Evolutionary conservation across 2,113 vertebrate species (phyloP), one percentile per base, ranked within the genome.

Genomic region (Vulpes vulpes): DNA sequence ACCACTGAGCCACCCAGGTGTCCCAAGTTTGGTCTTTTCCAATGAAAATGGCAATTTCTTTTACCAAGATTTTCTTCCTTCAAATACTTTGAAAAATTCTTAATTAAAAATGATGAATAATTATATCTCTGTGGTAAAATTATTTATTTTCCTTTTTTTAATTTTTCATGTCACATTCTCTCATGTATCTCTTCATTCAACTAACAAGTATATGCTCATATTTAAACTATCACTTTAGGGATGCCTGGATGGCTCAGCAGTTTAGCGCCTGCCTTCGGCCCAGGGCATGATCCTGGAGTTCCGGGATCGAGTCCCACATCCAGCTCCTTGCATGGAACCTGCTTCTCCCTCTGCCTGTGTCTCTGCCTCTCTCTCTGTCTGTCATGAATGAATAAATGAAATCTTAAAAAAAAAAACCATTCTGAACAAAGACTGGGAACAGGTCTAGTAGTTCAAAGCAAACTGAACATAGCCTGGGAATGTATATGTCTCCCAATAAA

Each of bases 401-500:
- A 43, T 43, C 43, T 43, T 43, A 7, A 43, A 43, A 43, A 43
- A 43, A 43, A 43, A 43, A 43, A 7, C 4, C 38, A 43, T 43
- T 7, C 20, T 74, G 14, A 93, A 81, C 0, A 0, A 49, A 95
- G 97, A 91, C 78, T 7, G 93, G 94, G 94, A 86, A 96, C 30
- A 94, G 96, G 76, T 38, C 38, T 89, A 59, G 74, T 38, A 55
- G n/a, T 97, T 92, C 73, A 57, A 87, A 67, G 71, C 79, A 96
- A 95, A 90, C 55, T 94, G 74, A 96, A 97, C 30, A 79, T n/a
- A n/a, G 17, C 9, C 43, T 85, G 95, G 60, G 60, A 91, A 88
- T 30, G 11, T 76, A 65, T 84, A 91, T 96, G 91, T 80, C 83
- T 79, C 95, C 97, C 88, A 96, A 86, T 85, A 76, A 85, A 55